These are phyloP conservation scores for Diaphora mendica DNA, from an alignment of 2,888 invertebrate genomes.

Conservation along the genomic window DNA sequence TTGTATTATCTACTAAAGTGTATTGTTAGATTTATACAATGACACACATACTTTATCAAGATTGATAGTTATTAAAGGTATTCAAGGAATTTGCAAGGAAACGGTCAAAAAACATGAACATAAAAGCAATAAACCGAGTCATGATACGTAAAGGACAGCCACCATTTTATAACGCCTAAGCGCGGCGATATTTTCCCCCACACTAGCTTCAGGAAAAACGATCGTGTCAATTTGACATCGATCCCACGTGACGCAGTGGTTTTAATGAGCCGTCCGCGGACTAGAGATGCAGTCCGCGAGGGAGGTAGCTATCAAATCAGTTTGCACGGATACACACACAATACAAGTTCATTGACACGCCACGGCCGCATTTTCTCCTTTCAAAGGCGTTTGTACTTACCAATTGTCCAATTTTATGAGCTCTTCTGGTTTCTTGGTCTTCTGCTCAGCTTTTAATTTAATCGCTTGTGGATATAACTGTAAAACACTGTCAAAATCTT, in stretches of 20 bases:
- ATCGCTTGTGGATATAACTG: slow-evolving; percentile 97
- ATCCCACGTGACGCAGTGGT: slow-evolving; percentile 91
- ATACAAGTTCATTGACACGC: slow-evolving; percentile 88
- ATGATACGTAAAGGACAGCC: slow-evolving; percentile 80
- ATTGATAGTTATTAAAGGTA: slow-evolving; percentile 62
- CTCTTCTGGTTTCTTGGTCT: slow-evolving; percentile 97
- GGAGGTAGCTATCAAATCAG: slow-evolving; percentile 88
- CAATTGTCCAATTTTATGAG: slow-evolving; percentile 97
- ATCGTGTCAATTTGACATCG: slow-evolving; percentile 89
- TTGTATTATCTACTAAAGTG: slow-evolving; percentile 66
- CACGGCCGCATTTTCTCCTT: slow-evolving; percentile 87
- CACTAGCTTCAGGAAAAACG: slow-evolving; percentile 85
- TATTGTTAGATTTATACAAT: slow-evolving; percentile 60
- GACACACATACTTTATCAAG: slow-evolving; percentile 60
- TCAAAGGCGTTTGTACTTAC: slow-evolving; percentile 90
- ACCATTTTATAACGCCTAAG: slow-evolving; percentile 87
- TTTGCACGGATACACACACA: slow-evolving; percentile 87
- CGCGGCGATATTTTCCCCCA: slow-evolving; percentile 84
- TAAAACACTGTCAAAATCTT: slow-evolving; percentile 95
- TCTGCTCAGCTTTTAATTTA: slow-evolving; percentile 95
- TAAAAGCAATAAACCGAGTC: slow-evolving; percentile 75
- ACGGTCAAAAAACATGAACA: slow-evolving; percentile 63
- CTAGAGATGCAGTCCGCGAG: slow-evolving; percentile 88
- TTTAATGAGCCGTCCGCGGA: slow-evolving; percentile 89
- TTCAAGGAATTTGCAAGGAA: slow-evolving; percentile 53